A percentile compares a stretch with the other conserved stretches of the same genome.
phyloP scores from a whole-genome alignment of 2,113 vertebrate genomes.

The Sardina pilchardus region DNA sequence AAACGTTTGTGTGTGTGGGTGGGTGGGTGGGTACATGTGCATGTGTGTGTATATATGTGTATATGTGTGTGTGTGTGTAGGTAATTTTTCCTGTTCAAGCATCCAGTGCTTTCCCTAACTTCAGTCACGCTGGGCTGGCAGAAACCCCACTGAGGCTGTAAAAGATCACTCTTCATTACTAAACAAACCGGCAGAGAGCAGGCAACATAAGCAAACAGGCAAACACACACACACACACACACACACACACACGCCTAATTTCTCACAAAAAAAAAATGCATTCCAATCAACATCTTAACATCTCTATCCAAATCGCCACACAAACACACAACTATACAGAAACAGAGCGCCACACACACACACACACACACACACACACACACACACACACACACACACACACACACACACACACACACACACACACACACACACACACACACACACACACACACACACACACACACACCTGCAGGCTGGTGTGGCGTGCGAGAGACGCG shows the following conservation, averaged over 20 bases:
- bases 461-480: constrained; percentile 19
- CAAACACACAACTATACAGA: not conserved
- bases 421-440: constrained; percentile 19
- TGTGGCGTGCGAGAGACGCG: not conserved
- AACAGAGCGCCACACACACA: not conserved
- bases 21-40: not conserved
- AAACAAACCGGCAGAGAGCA: constrained; percentile 2
- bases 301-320: not conserved
- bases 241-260: not conserved
- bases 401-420: not conserved
- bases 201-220: not conserved
- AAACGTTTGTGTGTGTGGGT: not conserved
- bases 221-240: not conserved
- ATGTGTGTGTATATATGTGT: not conserved
- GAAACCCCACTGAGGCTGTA: constrained; percentile 27
- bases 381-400: not conserved
- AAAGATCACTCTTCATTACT: not conserved
- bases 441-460: constrained; percentile 22
- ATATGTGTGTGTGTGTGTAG: constrained; percentile 24
- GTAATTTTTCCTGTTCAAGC: not conserved
- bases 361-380: not conserved
- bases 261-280: not conserved
- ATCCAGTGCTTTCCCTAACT: not conserved
- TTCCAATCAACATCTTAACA: not conserved
- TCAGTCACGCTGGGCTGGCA: constrained; percentile 26